Conservation (phyloP, 2,797 vertebrate species). For the Rhodeus uyekii region DNA sequence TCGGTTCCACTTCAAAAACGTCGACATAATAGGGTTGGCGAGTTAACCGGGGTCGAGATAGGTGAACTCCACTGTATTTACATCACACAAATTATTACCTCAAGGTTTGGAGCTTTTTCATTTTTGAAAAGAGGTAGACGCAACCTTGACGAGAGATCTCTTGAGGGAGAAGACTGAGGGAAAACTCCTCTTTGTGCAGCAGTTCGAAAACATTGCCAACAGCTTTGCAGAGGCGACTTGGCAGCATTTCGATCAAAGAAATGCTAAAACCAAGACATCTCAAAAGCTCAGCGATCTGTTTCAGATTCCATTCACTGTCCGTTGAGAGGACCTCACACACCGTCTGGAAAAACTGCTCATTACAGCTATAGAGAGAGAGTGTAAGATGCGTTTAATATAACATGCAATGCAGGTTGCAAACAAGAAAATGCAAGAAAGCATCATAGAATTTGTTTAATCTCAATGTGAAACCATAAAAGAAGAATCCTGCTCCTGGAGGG, state of each 20-base stretch:
- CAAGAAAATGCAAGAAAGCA: neutral
- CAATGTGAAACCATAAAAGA: neutral
- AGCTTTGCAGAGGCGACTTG: constrained; percentile 21
- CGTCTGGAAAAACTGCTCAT: constrained; percentile 38
- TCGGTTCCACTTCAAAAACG: too few relatives aligned
- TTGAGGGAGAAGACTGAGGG: constrained; percentile 35
- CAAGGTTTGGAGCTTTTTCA: constrained; percentile 35
- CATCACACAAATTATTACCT: constrained; percentile 11
- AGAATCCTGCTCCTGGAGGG: neutral
- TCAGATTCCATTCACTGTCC: constrained; percentile 19
- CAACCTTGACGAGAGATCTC: constrained; percentile 39
- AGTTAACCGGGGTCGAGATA: too few relatives aligned
- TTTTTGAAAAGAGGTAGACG: constrained; percentile 20
- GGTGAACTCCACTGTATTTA: too few relatives aligned
- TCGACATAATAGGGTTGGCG: too few relatives aligned
- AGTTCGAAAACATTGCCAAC: constrained; percentile 17
- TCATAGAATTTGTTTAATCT: neutral
- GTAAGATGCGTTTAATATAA: neutral
- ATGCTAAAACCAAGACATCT: constrained; percentile 26
- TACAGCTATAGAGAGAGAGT: constrained; percentile 32
- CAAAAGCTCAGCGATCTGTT: constrained; percentile 19
- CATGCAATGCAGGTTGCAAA: neutral
- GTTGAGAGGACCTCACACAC: constrained; percentile 43
- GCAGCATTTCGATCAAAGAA: constrained; percentile 39
- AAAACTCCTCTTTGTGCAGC: neutral